Evolutionary conservation across 2,797 vertebrate species (phyloP).

Genomic region (Hemibagrus guttatus): DNA sequence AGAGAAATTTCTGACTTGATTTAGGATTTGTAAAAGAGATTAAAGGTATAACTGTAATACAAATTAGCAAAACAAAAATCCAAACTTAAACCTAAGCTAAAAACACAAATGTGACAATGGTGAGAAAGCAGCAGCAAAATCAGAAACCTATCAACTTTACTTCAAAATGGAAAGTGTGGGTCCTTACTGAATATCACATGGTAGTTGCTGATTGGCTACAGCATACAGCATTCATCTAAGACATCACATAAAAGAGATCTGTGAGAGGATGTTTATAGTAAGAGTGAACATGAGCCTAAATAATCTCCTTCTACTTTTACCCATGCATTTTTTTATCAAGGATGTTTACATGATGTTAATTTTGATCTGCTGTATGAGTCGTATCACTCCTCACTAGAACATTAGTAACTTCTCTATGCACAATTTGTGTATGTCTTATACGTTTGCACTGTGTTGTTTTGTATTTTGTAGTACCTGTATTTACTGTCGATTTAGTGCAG

Average conservation of each 20-base stretch:
- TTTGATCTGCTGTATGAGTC: not conserved
- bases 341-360: not conserved
- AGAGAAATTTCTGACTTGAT: slow-evolving; percentile 24
- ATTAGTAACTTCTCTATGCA: not conserved
- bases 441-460: not conserved
- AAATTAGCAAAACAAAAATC: not conserved
- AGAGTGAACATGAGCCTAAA: not conserved
- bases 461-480: not conserved
- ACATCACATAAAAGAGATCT: not conserved
- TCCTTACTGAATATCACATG: not conserved
- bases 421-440: not conserved
- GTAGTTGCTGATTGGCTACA: not conserved
- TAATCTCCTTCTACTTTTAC: not conserved
- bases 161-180: not conserved
- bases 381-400: not conserved
- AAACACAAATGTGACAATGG: too few species aligned
- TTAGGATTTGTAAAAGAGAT: slow-evolving; percentile 24
- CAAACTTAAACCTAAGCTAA: not conserved
- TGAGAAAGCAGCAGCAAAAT: not conserved
- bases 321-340: not conserved
- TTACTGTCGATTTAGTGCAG: not conserved
- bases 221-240: too few species aligned
- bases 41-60: not conserved
- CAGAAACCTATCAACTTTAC: not conserved
- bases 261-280: not conserved